A percentile compares a stretch with the other conserved stretches of the same genome.
phyloP scores from a whole-genome alignment of 2,888 invertebrate species.

The Eustalomyia histrio region DNA sequence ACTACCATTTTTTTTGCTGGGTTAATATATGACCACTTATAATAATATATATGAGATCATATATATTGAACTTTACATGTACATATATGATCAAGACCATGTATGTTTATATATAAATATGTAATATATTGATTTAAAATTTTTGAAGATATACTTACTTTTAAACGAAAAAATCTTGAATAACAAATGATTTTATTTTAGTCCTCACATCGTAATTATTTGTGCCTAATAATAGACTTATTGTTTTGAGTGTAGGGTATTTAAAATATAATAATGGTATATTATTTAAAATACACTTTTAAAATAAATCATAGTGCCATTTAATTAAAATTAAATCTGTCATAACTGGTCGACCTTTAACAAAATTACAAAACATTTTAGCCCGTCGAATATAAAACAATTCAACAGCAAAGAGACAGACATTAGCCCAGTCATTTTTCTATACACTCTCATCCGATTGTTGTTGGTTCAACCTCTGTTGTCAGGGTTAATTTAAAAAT shows the following conservation, averaged over 20 bases:
- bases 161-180: too few species aligned
- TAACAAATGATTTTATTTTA: too few species aligned
- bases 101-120: too few species aligned
- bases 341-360: conserved; percentile 41
- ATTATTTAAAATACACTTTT: neutral
- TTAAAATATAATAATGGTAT: neutral
- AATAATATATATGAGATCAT: too few species aligned
- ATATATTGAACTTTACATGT: too few species aligned
- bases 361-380: conserved; percentile 10
- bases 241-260: neutral
- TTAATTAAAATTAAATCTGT: conserved; percentile 65
- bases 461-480: conserved; percentile 56
- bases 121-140: too few species aligned
- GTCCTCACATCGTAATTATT: too few species aligned
- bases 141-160: too few species aligned
- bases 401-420: conserved; percentile 38
- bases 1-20: too few species aligned
- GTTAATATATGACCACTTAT: too few species aligned
- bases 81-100: too few species aligned
- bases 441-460: conserved; percentile 25
- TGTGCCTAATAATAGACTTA: too few species aligned
- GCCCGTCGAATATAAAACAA: conserved; percentile 26
- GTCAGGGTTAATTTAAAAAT: conserved; percentile 64
- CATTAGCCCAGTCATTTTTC: conserved; percentile 35
- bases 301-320: conserved; percentile 58